Evolutionary conservation across 2,888 invertebrate genomes (phyloP), one percentile per base, ranked within the genome.

Genomic region (Scaptomyza polygonia): DNA sequence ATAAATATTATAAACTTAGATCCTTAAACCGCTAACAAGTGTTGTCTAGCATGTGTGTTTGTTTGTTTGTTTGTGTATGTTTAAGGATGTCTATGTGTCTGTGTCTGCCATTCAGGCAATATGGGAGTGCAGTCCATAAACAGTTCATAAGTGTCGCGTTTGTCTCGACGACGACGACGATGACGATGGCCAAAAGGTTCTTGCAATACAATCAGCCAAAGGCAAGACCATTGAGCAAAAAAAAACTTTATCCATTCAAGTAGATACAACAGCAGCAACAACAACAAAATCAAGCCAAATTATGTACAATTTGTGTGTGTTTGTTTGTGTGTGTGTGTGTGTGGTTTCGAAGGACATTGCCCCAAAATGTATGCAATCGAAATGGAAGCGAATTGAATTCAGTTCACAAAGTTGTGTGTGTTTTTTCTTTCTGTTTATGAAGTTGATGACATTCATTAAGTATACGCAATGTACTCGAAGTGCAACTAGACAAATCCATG

Each of bases 141-240:
- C 76, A 72, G 72, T 69, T 77, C 85, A 87, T 83, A 87, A 87
- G 87, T 82, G 84, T 88, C 80, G 78, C 70, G 77, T 81, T 76
- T 80, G 77, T 83, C 74, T 71, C 58, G 62, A 55, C 53, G 49
- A 54, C 59, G 12, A 14, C 36, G 14, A 3, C 25, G 14, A 2
- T 36, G 42, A 25, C 68, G 56, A 56, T 42, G 61, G 51, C 55
- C 73, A 68, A 59, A 53, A 66, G 58, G 53, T 63, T 29, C 42
- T 16, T 48, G 39, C 48, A 40, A 61, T 40, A 63, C 59, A 57
- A 62, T 62, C 65, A 64, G 64, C 62, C 57, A 66, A 47, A 52
- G 61, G 51, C 67, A 45, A 62, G 36, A 21, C 14, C 39, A 34
- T 36, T 7, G 5, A 18, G 29, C 12, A 30, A 32, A 42, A 51